Base-by-base conservation (phyloP, 2,888 invertebrate genomes). In the Ypsolopha sequella region DNA sequence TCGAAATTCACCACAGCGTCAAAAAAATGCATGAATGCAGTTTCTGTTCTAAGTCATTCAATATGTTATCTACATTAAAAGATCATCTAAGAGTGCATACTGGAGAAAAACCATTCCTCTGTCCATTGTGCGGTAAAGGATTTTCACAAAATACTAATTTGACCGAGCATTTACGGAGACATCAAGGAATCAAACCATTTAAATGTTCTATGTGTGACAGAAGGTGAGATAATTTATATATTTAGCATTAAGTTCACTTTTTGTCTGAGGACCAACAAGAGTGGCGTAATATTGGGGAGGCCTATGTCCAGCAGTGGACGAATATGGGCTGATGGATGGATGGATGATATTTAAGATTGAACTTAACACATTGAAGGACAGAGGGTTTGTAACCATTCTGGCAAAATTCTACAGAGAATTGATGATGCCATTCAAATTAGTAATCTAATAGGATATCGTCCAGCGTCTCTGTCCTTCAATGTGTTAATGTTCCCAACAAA, bases 111-210 rank as follows among this genome's bases (percentile, higher is more conserved):
- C 90, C 90, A 0, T 90, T 84, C 54, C 63, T 89, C 0, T 88
- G 88, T 56, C 86, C 88, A 0, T 77, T 88, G 0, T 90, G 90
- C 45, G 89, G 89, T 0, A 81, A 87, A 50, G 87, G 89, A 0
- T 90, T 90, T 52, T 88, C 88, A 47, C 90, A 90, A 63, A 90
- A 88, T 60, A 88, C 88, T 0, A 90, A 90, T 60, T 63, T 90
- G 14, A 84, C 80, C 0, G 90, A 90, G 53, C 90, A 90, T 56
- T 75, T 88, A 54, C 73, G 88, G 52, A 71, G 90, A 1, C 90
- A 90, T 64, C 84, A 86, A 36, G 89, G 89, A 0, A 54, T 80
- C 36, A 85, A 85, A 58, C 79, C 77, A 0, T 85, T 72, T 50
- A 80, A 79, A 53, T 86, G 86, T 56, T 68, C 71, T n/a, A 68